phyloP scores from a whole-genome alignment of 53 echinoderm and acorn worm species.

The Holothuria scabra region DNA sequence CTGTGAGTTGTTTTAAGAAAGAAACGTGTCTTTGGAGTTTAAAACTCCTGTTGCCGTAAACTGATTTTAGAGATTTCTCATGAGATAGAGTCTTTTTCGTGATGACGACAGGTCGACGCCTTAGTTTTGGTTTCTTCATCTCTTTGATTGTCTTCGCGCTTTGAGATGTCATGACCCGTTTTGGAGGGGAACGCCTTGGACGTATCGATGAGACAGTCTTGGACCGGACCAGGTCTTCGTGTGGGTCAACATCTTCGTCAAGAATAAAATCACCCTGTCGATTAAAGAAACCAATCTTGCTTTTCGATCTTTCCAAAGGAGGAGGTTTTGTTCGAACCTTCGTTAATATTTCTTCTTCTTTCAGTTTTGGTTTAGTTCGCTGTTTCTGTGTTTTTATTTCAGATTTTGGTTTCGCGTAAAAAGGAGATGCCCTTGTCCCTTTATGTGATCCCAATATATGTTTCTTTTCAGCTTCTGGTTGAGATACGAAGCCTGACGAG shows the following conservation, averaged over 20 bases:
- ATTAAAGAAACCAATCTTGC: slow-evolving; percentile 57
- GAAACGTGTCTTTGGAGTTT: slow-evolving; percentile 78
- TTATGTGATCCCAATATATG: neutral
- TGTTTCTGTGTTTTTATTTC: slow-evolving; percentile 10
- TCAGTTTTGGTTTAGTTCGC: neutral
- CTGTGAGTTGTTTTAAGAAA: slow-evolving; percentile 85
- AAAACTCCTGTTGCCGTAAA: slow-evolving; percentile 77
- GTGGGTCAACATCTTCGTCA: slow-evolving; percentile 43
- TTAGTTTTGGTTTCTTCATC: slow-evolving; percentile 51
- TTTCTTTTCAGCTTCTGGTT: too few relatives aligned
- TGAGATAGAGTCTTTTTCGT: slow-evolving; percentile 82
- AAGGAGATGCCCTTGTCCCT: slow-evolving; percentile 20
- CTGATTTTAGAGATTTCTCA: slow-evolving; percentile 69
- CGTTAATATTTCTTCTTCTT: neutral
- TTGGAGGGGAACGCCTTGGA: slow-evolving; percentile 14
- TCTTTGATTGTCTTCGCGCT: neutral
- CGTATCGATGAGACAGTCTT: slow-evolving; percentile 15
- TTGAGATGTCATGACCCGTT: slow-evolving; percentile 18
- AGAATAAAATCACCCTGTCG: slow-evolving; percentile 52
- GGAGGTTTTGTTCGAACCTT: neutral
- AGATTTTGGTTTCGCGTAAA: slow-evolving; percentile 33
- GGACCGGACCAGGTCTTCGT: slow-evolving; percentile 32
- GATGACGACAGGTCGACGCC: slow-evolving; percentile 66
- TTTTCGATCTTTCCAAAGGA: slow-evolving; percentile 21
- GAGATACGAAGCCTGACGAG: too few relatives aligned